Conservation (phyloP, 2,888 invertebrate genomes). For the Aspidiotus rigidus region DNA sequence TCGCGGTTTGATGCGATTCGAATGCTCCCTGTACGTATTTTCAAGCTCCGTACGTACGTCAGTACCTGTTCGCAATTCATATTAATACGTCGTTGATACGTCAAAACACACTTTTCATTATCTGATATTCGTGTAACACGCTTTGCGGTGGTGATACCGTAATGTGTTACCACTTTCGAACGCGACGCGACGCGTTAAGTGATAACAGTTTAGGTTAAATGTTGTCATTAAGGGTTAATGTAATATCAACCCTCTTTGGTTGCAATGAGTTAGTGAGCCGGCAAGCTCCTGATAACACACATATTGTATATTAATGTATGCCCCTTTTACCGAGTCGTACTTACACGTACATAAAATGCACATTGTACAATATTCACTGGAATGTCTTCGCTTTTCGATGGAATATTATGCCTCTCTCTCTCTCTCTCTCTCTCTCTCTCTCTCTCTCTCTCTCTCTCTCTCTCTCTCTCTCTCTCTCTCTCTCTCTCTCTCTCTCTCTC, state of each 20-base stretch:
- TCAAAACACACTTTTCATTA: constrained; percentile 25
- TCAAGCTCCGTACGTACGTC: not conserved
- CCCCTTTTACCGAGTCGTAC: constrained; percentile 9
- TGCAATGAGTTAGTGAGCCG: constrained; percentile 32
- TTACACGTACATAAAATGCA: not conserved
- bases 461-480: not conserved
- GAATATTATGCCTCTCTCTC: not conserved
- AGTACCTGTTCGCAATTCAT: constrained; percentile 1
- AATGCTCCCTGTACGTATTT: not conserved
- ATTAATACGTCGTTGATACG: constrained; percentile 21
- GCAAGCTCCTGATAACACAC: constrained; percentile 33
- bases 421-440: not conserved
- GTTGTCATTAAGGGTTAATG: constrained; percentile 34
- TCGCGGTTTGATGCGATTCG: not conserved
- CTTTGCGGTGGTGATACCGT: constrained; percentile 23
- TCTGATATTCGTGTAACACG: constrained; percentile 28
- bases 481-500: not conserved
- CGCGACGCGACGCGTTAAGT: constrained; percentile 22
- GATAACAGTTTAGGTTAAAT: constrained; percentile 34
- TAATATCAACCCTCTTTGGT: constrained; percentile 34
- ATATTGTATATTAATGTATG: constrained; percentile 33
- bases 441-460: not conserved
- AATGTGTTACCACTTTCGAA: constrained; percentile 34
- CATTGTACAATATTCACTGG: not conserved
- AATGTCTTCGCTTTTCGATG: not conserved